Base-by-base conservation (phyloP, 2,888 invertebrate species). In the Pseudanteris insignis region DNA sequence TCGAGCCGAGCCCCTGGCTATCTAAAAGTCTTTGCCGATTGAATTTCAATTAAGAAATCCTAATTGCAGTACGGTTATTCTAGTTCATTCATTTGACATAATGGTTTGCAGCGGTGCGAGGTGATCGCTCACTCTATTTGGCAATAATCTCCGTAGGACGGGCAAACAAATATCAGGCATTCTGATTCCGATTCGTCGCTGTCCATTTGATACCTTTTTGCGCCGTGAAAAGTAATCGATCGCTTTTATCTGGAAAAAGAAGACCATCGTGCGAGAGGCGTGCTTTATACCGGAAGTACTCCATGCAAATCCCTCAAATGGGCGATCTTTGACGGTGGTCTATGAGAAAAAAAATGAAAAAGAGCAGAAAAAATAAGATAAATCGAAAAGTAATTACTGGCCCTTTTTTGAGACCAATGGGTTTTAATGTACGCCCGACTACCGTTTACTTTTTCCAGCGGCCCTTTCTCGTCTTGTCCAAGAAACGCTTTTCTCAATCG, bases 251-350 rank as follows among this genome's bases (percentile, higher is more conserved):
- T 38, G 24, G 13, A 44, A 13, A 55, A 26, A 41, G 33, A 24
- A 21, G 15, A 34, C 21, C 13, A 18, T 24, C 12, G 13, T 37
- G 14, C 32, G 51, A 48, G 37, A 60, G 43, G 38, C 44, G 48
- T 29, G 30, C 14, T 47, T 25, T 2, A 30, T 25, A 26, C 72
- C 73, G 74, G 74, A 75, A 73, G 64, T 70, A 73, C 14, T 47
- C 30, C 10, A 40, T 69, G 71, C 74, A 72, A 73, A 72, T 71
- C 63, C 63, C 46, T 48, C 67, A 69, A 63, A 67, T 74, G 70
- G 69, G 69, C 72, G 10, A 73, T 73, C 75, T 72, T 67, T 47
- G 66, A 66, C 63, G 77, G 77, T 76, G 77, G 76, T 73, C 77
- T 40, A 6, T 18, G 18, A 6, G 18, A 18, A 18, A 18, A 4